Evolutionary conservation across 2,113 vertebrate genomes (phyloP).

Genomic region (Lota lota): DNA sequence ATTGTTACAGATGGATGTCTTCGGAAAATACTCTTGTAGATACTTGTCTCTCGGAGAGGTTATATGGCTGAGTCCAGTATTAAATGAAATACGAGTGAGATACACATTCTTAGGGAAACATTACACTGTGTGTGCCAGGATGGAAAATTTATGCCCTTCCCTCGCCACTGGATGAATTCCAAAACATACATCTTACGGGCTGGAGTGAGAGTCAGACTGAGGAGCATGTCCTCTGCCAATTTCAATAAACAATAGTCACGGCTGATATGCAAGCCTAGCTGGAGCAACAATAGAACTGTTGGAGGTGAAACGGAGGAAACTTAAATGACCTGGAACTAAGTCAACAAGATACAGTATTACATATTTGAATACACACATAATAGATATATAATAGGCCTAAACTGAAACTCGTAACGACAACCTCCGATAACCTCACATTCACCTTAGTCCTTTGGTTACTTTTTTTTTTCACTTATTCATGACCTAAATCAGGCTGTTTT

Average conservation of each 20-base stretch:
- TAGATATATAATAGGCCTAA: too few relatives aligned
- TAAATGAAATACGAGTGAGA: slow-evolving; percentile 57
- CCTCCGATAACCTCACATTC: too few relatives aligned
- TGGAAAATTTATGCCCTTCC: too few relatives aligned
- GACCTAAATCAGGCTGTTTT: too few relatives aligned
- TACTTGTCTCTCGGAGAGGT: slow-evolving; percentile 45
- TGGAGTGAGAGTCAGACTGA: slow-evolving; percentile 38
- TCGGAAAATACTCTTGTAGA: slow-evolving; percentile 37
- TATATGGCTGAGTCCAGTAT: slow-evolving; percentile 39
- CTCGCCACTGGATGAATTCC: too few relatives aligned
- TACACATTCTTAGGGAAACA: slow-evolving; percentile 17
- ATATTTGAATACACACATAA: too few relatives aligned
- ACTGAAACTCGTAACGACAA: too few relatives aligned
- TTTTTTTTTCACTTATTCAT: too few relatives aligned
- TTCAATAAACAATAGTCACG: slow-evolving; percentile 58
- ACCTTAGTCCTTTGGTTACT: too few relatives aligned
- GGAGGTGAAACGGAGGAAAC: slow-evolving; percentile 62
- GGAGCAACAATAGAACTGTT: slow-evolving; percentile 42
- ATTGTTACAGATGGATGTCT: slow-evolving; percentile 30
- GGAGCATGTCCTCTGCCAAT: slow-evolving; percentile 41
- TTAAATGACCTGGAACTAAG: neutral
- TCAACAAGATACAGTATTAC: too few relatives aligned
- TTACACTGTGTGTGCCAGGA: too few relatives aligned
- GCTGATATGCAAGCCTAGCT: slow-evolving; percentile 49
- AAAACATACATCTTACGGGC: slow-evolving; percentile 25